Evolutionary conservation across 1,140 invertebrate genomes (phyloP).

Genomic region (Zaprionus davidi): DNA sequence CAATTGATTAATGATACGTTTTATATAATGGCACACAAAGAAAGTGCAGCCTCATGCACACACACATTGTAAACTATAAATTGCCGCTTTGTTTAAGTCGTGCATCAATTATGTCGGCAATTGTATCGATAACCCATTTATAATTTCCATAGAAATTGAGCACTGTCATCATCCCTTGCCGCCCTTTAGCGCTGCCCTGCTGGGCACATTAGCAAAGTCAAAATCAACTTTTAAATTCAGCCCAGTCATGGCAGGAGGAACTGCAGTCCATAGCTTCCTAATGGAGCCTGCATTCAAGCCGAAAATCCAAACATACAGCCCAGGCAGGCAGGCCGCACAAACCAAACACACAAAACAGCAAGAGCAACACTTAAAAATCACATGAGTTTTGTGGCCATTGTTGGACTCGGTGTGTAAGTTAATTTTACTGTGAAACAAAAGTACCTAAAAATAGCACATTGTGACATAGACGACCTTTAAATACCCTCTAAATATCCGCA

Average conservation of each 20-base stretch:
- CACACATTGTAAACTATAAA: constrained; percentile 5
- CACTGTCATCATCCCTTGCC: constrained; percentile 12
- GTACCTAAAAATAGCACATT: background rate
- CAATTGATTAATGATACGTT: constrained; percentile 33
- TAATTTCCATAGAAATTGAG: constrained; percentile 1
- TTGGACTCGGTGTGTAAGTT: constrained; percentile 35
- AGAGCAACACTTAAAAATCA: constrained; percentile 35
- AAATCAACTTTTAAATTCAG: constrained; percentile 47
- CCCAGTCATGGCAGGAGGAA: constrained; percentile 47
- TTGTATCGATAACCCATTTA: constrained; percentile 13
- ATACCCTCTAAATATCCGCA: background rate
- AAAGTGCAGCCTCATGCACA: constrained; percentile 12
- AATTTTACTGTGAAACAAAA: constrained; percentile 24
- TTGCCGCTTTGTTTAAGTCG: constrained; percentile 40
- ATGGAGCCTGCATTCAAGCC: constrained; percentile 37
- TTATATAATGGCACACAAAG: background rate
- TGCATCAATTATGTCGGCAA: constrained; percentile 28
- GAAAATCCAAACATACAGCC: constrained; percentile 10
- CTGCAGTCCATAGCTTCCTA: constrained; percentile 36
- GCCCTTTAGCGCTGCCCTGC: background rate
- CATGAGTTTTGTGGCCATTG: constrained; percentile 9
- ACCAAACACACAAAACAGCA: constrained; percentile 24
- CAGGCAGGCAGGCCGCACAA: constrained; percentile 1
- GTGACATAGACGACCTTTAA: background rate
- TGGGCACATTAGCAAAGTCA: constrained; percentile 30